These are phyloP conservation scores for Cladopsammia gracilis DNA, from an alignment of 64 coral and sea anemone species.

Conservation along the genomic window DNA sequence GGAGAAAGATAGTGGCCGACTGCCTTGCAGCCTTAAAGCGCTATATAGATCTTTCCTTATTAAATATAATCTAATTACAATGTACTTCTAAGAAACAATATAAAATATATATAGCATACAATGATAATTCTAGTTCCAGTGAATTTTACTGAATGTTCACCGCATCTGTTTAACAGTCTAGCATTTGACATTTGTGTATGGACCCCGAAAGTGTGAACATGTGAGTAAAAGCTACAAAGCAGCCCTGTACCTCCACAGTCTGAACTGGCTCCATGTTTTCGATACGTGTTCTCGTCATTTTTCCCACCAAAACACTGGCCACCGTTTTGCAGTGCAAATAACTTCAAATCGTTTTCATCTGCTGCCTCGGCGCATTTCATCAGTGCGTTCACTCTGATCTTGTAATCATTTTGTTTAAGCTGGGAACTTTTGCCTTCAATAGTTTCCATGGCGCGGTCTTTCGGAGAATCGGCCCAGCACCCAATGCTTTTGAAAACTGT, in stretches of 20 bases:
- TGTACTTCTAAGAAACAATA: too few relatives aligned
- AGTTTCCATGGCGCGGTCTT: constrained; percentile 31
- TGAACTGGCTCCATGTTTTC: constrained; percentile 59
- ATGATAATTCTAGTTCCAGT: too few relatives aligned
- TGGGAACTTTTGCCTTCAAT: constrained; percentile 62
- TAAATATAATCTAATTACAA: too few relatives aligned
- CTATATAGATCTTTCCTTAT: too few relatives aligned
- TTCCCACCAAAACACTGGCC: constrained; percentile 78
- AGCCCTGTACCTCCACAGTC: constrained; percentile 46
- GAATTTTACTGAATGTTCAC: too few relatives aligned
- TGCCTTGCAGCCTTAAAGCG: too few relatives aligned
- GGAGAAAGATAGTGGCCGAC: too few relatives aligned
- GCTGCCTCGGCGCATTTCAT: constrained; percentile 87
- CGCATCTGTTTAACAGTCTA: too few relatives aligned
- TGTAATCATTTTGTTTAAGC: constrained; percentile 67
- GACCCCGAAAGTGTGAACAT: too few relatives aligned
- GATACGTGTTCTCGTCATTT: constrained; percentile 60
- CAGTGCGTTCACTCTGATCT: constrained; percentile 66
- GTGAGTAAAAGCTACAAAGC: too few relatives aligned
- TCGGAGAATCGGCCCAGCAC: constrained; percentile 69
- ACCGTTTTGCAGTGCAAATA: constrained; percentile 83
- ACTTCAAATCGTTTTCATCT: constrained; percentile 46
- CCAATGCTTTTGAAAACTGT: constrained; percentile 85
- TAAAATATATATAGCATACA: too few relatives aligned
- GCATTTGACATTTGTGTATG: too few relatives aligned